These are phyloP conservation scores for Eurytoma adleriae DNA, from an alignment of 2,888 invertebrate species.

Conservation along the genomic window DNA sequence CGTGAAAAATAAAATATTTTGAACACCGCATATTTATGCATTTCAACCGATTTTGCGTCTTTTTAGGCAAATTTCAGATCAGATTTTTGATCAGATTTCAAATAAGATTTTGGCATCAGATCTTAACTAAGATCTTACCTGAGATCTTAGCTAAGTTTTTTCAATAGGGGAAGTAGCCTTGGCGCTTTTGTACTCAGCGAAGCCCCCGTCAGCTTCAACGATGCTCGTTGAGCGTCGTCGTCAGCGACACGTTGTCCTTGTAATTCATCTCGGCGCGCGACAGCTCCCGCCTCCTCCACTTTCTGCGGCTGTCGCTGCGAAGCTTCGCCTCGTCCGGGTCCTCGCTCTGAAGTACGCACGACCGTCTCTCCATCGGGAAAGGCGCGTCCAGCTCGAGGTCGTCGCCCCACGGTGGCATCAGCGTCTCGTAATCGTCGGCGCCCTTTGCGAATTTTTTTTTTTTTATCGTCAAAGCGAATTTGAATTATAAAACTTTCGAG, in stretches of 20 bases:
- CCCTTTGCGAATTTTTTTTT: conserved; percentile 1
- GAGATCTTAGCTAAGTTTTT: no score
- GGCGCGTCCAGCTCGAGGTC: conserved; percentile 58
- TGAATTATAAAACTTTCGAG: no score
- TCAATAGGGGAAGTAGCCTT: conserved; percentile 33
- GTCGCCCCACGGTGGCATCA: conserved; percentile 61
- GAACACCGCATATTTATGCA: no score
- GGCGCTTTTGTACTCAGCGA: conserved; percentile 19
- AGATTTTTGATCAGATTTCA: no score
- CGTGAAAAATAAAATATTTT: no score
- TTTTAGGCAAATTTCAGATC: no score
- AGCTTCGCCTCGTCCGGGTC: not conserved
- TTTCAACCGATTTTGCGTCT: no score
- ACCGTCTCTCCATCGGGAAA: conserved; percentile 58
- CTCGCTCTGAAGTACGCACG: not conserved
- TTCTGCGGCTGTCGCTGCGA: conserved; percentile 57
- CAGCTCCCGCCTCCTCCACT: conserved; percentile 67
- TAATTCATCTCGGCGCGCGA: conserved; percentile 51
- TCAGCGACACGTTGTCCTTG: not conserved
- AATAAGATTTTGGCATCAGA: no score
- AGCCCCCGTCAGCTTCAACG: not conserved
- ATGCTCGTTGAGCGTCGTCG: not conserved
- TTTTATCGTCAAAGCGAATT: not conserved
- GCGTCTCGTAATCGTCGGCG: conserved; percentile 45
- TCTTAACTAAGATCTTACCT: no score